phyloP scores from a whole-genome alignment of 1,140 invertebrate genomes.

The Apis florea region DNA sequence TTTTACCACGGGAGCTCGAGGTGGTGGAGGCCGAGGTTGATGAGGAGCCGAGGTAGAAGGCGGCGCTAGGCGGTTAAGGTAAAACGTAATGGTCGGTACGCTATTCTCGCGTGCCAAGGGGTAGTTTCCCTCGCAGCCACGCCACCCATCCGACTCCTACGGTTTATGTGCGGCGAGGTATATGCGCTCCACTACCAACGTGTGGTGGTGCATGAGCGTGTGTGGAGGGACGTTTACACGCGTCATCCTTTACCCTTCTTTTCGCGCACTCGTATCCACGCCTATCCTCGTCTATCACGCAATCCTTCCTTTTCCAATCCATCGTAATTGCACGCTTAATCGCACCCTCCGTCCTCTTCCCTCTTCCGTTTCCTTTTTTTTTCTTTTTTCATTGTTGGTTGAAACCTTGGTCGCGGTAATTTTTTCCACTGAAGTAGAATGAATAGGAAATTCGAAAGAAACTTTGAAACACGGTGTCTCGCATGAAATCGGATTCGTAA shows the following conservation, averaged over 20 bases:
- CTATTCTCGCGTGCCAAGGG: conserved; percentile 71
- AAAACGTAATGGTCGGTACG: conserved; percentile 68
- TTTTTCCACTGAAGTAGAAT: neutral
- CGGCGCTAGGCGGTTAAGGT: conserved; percentile 37
- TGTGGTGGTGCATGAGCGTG: neutral
- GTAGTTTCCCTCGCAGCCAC: conserved; percentile 65
- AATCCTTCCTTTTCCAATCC: conserved; percentile 13
- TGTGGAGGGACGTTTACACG: neutral
- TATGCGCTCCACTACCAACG: neutral
- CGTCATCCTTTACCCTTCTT: conserved; percentile 25
- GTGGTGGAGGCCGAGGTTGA: conserved; percentile 23
- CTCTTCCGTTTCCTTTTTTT: neutral
- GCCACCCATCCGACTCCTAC: conserved; percentile 49
- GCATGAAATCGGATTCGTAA: neutral
- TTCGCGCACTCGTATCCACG: neutral
- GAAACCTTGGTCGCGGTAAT: conserved; percentile 32
- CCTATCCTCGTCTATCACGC: neutral
- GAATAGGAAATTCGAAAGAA: conserved; percentile 19
- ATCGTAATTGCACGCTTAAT: conserved; percentile 41
- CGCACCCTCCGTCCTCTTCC: neutral
- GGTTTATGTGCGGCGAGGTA: conserved; percentile 60
- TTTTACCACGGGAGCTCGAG: conserved; percentile 41
- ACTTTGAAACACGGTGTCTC: neutral
- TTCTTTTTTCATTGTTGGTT: conserved; percentile 35
- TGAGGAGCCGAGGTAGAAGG: conserved; percentile 23